Conservation (phyloP, 2,113 vertebrate species). For the Plotosus lineatus region DNA sequence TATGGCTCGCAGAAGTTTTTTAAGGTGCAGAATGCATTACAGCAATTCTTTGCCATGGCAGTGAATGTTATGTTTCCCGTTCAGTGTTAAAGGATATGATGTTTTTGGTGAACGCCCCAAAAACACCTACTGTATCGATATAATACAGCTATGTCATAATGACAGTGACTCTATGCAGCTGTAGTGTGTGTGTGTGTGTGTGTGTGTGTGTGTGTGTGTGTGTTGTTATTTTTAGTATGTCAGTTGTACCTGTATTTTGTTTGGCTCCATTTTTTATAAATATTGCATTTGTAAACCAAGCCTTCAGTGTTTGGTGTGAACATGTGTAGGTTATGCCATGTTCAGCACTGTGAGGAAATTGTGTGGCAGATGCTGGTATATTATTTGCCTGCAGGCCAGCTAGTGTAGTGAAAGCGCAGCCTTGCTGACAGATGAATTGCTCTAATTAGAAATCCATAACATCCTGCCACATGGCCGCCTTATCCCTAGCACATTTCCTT, state of each 20-base stretch:
- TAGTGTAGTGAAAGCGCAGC: slow-evolving; percentile 88
- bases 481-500: slow-evolving; percentile 98
- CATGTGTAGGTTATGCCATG: slow-evolving; percentile 21
- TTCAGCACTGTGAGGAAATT: slow-evolving; percentile 33
- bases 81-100: too few species aligned
- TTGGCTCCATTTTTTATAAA: neutral
- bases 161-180: neutral
- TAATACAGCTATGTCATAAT: neutral
- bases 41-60: too few species aligned
- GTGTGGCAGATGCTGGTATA: slow-evolving; percentile 56
- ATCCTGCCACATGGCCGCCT: slow-evolving; percentile 99
- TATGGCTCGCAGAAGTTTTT: too few species aligned
- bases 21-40: too few species aligned
- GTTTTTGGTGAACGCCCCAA: too few species aligned
- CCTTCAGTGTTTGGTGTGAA: slow-evolving; percentile 22
- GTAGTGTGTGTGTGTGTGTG: neutral
- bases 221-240: neutral
- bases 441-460: slow-evolving; percentile 99
- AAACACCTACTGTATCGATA: too few species aligned
- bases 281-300: neutral
- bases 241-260: neutral
- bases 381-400: slow-evolving; percentile 40
- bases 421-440: slow-evolving; percentile 99
- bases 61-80: too few species aligned
- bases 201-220: neutral